Conservation (phyloP, 2,113 vertebrate genomes). For the Callospermophilus lateralis region DNA sequence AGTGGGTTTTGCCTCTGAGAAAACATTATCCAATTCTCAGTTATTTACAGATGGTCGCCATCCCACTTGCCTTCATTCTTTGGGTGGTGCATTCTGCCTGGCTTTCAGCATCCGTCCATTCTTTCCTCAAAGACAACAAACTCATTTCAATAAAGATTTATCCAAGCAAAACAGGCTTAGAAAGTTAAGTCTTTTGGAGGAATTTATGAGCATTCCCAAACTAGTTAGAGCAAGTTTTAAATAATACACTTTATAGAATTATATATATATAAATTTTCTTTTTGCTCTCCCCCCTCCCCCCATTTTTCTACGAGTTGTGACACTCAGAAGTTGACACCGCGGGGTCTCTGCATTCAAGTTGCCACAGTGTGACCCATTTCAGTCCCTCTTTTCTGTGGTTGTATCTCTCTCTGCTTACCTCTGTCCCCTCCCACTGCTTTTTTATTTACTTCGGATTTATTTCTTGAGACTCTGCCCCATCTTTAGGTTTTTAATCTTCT, state of each 20-base stretch:
- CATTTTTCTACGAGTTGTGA: neutral
- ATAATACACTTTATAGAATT: neutral
- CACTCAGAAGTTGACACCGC: neutral
- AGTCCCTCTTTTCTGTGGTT: neutral
- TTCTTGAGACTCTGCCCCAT: constrained; percentile 11
- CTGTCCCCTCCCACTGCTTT: neutral
- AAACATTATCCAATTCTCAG: neutral
- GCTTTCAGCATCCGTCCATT: neutral
- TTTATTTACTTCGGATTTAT: constrained; percentile 50
- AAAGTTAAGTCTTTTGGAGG: neutral
- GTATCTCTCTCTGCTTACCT: neutral
- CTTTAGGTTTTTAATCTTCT: constrained; percentile 49
- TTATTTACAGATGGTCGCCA: neutral
- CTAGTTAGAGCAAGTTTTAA: neutral
- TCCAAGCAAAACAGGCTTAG: neutral
- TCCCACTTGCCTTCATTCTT: neutral
- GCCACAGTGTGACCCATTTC: neutral
- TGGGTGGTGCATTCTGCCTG: neutral
- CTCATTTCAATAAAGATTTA: neutral
- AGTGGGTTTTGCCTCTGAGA: neutral
- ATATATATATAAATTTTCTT: neutral
- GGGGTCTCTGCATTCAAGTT: neutral
- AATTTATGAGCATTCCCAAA: neutral
- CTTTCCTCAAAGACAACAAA: neutral
- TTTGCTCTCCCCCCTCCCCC: too few relatives aligned